Evolutionary conservation across 1,140 invertebrate species (phyloP).

Genomic region (Drosophila kurseongensis): DNA sequence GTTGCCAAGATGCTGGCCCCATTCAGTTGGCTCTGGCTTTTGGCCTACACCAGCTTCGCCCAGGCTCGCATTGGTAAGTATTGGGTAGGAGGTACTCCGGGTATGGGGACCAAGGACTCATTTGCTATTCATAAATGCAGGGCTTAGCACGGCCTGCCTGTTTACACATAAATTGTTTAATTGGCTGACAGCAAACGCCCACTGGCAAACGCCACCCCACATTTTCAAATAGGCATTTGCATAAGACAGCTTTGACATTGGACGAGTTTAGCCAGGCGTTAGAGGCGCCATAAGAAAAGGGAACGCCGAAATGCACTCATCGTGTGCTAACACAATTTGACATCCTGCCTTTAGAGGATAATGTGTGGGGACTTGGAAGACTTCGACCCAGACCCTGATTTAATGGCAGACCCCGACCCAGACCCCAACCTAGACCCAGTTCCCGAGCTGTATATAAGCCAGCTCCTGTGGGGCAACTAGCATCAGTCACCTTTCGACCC

Average conservation of each 20-base stretch:
- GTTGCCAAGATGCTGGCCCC: conserved; percentile 56
- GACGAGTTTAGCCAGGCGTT: conserved; percentile 70
- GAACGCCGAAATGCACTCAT: conserved; percentile 61
- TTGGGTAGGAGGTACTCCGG: not conserved
- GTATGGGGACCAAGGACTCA: conserved; percentile 37
- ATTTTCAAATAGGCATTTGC: conserved; percentile 53
- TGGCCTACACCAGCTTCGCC: conserved; percentile 54
- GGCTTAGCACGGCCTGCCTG: conserved; percentile 54
- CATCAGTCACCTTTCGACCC: conserved; percentile 57
- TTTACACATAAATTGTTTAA: conserved; percentile 79
- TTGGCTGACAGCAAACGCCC: conserved; percentile 64
- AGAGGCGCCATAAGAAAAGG: not conserved
- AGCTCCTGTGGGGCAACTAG: conserved; percentile 5
- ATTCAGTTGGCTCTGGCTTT: conserved; percentile 63
- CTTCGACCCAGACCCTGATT: not conserved
- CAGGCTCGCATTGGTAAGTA: conserved; percentile 79
- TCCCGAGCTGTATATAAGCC: conserved; percentile 63
- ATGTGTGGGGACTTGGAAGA: conserved; percentile 1
- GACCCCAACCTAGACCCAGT: conserved; percentile 18
- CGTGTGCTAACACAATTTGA: conserved; percentile 69
- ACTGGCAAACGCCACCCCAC: not conserved
- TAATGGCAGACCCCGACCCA: too few relatives aligned
- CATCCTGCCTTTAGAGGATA: conserved; percentile 36
- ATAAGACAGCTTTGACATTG: conserved; percentile 81
- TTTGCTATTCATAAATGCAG: conserved; percentile 80